phyloP scores from a whole-genome alignment of 2,888 invertebrate genomes.

The Eilema depressum region DNA sequence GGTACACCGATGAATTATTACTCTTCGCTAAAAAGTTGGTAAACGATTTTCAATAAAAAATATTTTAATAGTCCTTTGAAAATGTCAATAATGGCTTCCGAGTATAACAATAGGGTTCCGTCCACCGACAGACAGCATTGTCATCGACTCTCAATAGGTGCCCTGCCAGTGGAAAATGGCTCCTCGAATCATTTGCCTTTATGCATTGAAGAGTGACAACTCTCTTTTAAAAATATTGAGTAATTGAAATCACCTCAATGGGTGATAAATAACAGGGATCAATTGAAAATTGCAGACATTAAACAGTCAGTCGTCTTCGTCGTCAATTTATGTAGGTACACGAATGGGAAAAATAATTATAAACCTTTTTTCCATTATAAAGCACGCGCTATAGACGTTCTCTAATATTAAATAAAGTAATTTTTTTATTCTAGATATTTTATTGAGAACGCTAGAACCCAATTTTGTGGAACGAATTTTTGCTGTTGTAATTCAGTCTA shows the following conservation, averaged over 20 bases:
- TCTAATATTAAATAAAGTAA: neutral
- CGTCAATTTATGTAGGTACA: neutral
- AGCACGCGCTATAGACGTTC: neutral
- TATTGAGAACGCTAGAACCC: too few species aligned
- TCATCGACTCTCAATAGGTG: constrained; percentile 72
- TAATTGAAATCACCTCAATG: constrained; percentile 69
- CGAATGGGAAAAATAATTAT: neutral
- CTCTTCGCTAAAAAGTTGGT: constrained; percentile 60
- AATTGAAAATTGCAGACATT: constrained; percentile 5
- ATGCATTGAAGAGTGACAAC: constrained; percentile 73
- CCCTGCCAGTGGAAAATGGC: constrained; percentile 78
- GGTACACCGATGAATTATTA: constrained; percentile 61
- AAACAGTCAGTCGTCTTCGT: neutral
- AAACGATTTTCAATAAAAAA: constrained; percentile 77
- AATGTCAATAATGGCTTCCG: constrained; percentile 84
- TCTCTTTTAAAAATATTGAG: constrained; percentile 65
- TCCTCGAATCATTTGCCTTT: constrained; percentile 76
- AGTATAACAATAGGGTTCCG: constrained; percentile 80
- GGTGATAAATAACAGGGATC: constrained; percentile 26
- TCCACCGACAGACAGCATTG: constrained; percentile 79
- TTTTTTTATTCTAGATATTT: too few species aligned
- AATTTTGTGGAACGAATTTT: too few species aligned
- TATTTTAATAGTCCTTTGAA: constrained; percentile 82
- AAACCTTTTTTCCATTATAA: neutral
- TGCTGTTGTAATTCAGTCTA: too few species aligned